Conservation (phyloP, 2,113 vertebrate genomes). For the Tragelaphus scriptus region DNA sequence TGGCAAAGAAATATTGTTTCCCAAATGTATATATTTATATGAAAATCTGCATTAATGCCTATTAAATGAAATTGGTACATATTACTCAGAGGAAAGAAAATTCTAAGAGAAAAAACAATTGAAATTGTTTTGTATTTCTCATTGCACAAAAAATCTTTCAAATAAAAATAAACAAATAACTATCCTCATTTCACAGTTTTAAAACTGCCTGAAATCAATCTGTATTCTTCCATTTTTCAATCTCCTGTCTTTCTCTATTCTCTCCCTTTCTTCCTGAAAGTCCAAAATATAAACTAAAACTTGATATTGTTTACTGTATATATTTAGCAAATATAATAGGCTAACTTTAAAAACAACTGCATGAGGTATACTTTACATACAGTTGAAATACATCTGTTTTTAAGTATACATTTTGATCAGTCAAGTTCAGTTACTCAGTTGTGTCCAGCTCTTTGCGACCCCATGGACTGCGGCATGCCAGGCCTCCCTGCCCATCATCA, state of each 20-base stretch:
- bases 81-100: conserved; percentile 25
- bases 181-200: not conserved
- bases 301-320: not conserved
- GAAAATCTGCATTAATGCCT: conserved; percentile 26
- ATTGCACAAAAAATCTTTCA: conserved; percentile 24
- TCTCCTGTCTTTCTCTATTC: not conserved
- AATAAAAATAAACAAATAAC: conserved; percentile 36
- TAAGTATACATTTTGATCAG: not conserved
- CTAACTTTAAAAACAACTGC: not conserved
- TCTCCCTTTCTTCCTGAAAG: not conserved
- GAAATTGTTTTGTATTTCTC: conserved; percentile 1
- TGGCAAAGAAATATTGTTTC: conserved; percentile 57
- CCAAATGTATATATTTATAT: conserved; percentile 47
- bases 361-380: not conserved
- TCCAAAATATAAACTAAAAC: not conserved
- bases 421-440: not conserved
- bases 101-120: not conserved
- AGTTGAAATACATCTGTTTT: not conserved
- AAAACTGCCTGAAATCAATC: not conserved
- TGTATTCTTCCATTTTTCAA: not conserved
- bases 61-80: conserved; percentile 49
- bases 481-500: not conserved
- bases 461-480: not conserved
- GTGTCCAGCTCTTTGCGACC: rapidly evolving
- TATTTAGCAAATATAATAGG: not conserved